These are phyloP conservation scores for Sycophaga agraensis DNA, from an alignment of 1,140 invertebrate genomes.

Conservation along the genomic window DNA sequence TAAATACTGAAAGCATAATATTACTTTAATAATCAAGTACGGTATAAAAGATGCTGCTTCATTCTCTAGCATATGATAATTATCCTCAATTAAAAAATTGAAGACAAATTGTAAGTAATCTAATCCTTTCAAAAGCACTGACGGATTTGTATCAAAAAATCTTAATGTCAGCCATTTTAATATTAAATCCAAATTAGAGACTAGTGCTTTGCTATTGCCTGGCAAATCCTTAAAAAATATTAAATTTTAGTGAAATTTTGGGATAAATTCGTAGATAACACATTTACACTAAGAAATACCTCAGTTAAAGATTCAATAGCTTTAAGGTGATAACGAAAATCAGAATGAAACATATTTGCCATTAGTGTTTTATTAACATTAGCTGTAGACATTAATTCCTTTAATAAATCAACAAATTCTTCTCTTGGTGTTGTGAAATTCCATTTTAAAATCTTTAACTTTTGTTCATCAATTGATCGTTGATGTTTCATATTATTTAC, in stretches of 20 bases:
- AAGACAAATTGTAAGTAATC: constrained; percentile 89
- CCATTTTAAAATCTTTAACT: constrained; percentile 92
- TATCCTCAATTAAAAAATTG: constrained; percentile 72
- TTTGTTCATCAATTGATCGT: constrained; percentile 88
- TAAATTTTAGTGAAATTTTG: too few relatives aligned
- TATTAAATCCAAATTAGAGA: constrained; percentile 91
- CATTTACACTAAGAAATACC: constrained; percentile 44
- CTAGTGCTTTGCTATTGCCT: constrained; percentile 74
- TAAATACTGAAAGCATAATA: constrained; percentile 5
- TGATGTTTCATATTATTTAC: constrained; percentile 88
- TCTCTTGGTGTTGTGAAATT: constrained; percentile 91
- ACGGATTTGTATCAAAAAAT: constrained; percentile 98
- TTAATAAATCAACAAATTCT: constrained; percentile 91
- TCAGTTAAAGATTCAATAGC: constrained; percentile 89
- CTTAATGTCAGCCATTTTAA: constrained; percentile 94
- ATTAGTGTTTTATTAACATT: constrained; percentile 85
- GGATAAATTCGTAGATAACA: neutral
- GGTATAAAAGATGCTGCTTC: constrained; percentile 94
- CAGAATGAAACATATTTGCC: constrained; percentile 90
- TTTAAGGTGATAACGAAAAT: constrained; percentile 96
- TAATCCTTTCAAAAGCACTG: constrained; percentile 90
- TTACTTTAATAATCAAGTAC: constrained; percentile 86
- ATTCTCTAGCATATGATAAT: constrained; percentile 85
- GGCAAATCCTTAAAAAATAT: constrained; percentile 64
- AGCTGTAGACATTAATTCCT: constrained; percentile 86